Evolutionary conservation across 2,797 vertebrate species (phyloP).

Genomic region (Myoxocephalus aenaeus): DNA sequence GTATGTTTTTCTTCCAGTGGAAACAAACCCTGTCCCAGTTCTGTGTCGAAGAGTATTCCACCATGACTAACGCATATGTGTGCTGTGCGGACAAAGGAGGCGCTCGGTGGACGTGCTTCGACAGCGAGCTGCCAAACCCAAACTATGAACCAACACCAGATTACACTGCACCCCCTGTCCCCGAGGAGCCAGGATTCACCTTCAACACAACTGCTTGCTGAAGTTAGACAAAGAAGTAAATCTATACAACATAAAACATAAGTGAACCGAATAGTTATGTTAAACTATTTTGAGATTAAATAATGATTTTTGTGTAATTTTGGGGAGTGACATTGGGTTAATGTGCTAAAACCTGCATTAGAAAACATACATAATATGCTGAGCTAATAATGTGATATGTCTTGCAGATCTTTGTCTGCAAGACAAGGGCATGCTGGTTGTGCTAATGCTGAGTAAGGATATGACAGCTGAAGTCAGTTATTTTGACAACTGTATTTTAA

Average conservation of each 20-base stretch:
- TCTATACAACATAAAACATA: background rate
- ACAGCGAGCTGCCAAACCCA: slow-evolving; percentile 60
- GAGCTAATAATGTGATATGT: background rate
- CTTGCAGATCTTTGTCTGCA: slow-evolving; percentile 28
- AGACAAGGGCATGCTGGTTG: slow-evolving; percentile 12
- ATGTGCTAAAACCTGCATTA: background rate
- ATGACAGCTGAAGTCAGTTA: background rate
- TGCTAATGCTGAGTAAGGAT: slow-evolving; percentile 3
- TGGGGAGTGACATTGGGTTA: background rate
- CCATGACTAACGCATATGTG: slow-evolving; percentile 53
- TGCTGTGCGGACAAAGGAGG: slow-evolving; percentile 64
- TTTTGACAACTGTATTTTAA: slow-evolving; percentile 19
- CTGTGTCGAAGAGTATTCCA: slow-evolving; percentile 72
- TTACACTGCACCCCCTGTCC: slow-evolving; percentile 56
- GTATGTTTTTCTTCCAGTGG: slow-evolving; percentile 69
- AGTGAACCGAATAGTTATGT: background rate
- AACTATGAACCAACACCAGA: slow-evolving; percentile 55
- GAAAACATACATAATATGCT: background rate
- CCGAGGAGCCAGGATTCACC: slow-evolving; percentile 49
- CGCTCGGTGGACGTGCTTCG: slow-evolving; percentile 68
- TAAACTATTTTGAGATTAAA: background rate
- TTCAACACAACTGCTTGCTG: slow-evolving; percentile 65
- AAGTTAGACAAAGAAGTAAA: background rate
- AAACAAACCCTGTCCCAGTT: slow-evolving; percentile 68
- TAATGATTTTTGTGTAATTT: background rate